These are phyloP conservation scores for Saxidomus purpurata DNA, from an alignment of 1,140 invertebrate species.

Conservation along the genomic window DNA sequence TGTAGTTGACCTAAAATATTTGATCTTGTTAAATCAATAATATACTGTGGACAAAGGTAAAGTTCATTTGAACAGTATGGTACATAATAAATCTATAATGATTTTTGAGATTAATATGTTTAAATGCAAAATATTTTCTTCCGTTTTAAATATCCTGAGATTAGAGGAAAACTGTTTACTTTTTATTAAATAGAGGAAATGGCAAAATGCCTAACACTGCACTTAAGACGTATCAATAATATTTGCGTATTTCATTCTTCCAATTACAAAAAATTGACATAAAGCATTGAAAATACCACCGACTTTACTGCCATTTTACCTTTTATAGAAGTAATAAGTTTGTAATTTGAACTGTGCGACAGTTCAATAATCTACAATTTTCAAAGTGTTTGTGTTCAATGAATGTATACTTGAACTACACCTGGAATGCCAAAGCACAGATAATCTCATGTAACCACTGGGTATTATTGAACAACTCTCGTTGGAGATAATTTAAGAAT, in stretches of 20 bases:
- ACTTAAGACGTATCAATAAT: background rate
- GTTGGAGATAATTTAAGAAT: slow-evolving; percentile 2
- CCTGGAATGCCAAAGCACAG: background rate
- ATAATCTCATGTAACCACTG: background rate
- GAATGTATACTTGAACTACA: slow-evolving; percentile 7
- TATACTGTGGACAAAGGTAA: background rate
- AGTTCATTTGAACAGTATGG: too few relatives aligned
- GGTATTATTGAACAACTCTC: background rate
- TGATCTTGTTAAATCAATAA: background rate
- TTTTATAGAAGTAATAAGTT: background rate
- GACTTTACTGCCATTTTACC: background rate
- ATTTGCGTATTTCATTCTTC: background rate
- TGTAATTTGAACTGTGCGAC: background rate
- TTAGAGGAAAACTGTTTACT: too few relatives aligned
- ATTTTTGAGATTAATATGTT: too few relatives aligned
- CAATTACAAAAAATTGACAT: background rate
- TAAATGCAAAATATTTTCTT: too few relatives aligned
- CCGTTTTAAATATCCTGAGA: too few relatives aligned
- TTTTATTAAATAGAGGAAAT: too few relatives aligned
- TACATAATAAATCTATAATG: too few relatives aligned
- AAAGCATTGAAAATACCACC: background rate
- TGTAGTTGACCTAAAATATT: background rate
- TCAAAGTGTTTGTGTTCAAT: slow-evolving; percentile 16
- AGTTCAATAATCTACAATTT: background rate
- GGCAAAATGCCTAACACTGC: too few relatives aligned